Evolutionary conservation across 2,888 invertebrate species (phyloP).

Genomic region (Sarcophaga rosellei): DNA sequence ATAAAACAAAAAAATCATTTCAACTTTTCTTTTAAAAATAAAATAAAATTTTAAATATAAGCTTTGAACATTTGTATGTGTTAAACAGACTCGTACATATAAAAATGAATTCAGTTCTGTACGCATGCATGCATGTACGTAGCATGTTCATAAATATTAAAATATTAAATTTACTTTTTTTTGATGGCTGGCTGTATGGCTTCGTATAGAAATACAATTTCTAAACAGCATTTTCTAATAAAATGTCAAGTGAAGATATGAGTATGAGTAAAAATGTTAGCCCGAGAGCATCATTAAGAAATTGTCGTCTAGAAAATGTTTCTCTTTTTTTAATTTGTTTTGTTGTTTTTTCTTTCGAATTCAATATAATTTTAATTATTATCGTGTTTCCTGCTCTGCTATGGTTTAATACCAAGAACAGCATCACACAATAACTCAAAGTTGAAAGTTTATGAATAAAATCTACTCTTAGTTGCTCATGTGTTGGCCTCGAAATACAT

Average conservation of each 20-base stretch:
- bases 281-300: constrained; percentile 4
- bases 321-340: not conserved
- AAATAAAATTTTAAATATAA: too few relatives aligned
- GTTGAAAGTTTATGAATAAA: not conserved
- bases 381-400: not conserved
- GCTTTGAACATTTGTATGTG: too few relatives aligned
- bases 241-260: not conserved
- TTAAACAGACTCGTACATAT: too few relatives aligned
- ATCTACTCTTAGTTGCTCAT: not conserved
- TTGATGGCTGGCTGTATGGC: too few relatives aligned
- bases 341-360: too few relatives aligned
- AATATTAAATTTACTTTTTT: too few relatives aligned
- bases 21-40: too few relatives aligned
- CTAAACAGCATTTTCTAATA: not conserved
- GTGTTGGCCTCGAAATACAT: not conserved
- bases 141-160: too few relatives aligned
- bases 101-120: too few relatives aligned
- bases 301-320: constrained; percentile 6
- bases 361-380: not conserved
- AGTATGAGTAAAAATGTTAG: not conserved
- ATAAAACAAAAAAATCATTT: too few relatives aligned
- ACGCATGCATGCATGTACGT: too few relatives aligned
- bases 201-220: too few relatives aligned
- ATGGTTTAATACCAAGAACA: not conserved
- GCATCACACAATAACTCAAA: not conserved